Conservation (phyloP, 2,888 invertebrate species). For the Agrochola litura region DNA sequence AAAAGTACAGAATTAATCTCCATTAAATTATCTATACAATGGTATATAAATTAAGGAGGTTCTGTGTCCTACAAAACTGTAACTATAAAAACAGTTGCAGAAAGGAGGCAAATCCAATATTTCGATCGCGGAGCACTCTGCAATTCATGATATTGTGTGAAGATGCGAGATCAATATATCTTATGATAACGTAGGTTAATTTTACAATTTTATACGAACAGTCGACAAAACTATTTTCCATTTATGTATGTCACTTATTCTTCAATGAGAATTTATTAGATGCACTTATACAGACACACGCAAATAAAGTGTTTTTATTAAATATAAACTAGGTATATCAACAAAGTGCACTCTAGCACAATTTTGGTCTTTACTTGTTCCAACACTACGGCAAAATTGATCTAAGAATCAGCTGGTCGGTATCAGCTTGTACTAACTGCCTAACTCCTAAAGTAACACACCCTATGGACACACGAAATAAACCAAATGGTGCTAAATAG, state of each 20-base stretch:
- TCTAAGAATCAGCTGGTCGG: neutral
- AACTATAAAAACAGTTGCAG: too few relatives aligned
- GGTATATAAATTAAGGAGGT: too few relatives aligned
- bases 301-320: neutral
- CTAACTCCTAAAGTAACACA: conserved; percentile 7
- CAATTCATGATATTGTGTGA: neutral
- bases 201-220: too few relatives aligned
- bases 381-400: neutral
- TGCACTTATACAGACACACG: neutral
- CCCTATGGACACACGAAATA: neutral
- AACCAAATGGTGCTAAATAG: conserved; percentile 17
- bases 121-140: too few relatives aligned
- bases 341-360: neutral
- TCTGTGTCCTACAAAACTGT: too few relatives aligned
- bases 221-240: neutral
- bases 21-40: too few relatives aligned
- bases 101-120: too few relatives aligned
- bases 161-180: neutral
- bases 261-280: neutral
- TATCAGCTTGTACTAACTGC: conserved; percentile 4
- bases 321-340: neutral
- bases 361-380: neutral
- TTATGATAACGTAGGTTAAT: neutral
- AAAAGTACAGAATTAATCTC: too few relatives aligned
- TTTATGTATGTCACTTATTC: too few relatives aligned